Evolutionary conservation across 1,140 invertebrate species (phyloP), one percentile per base, ranked within the genome.

Genomic region (Leptopilina clavipes): DNA sequence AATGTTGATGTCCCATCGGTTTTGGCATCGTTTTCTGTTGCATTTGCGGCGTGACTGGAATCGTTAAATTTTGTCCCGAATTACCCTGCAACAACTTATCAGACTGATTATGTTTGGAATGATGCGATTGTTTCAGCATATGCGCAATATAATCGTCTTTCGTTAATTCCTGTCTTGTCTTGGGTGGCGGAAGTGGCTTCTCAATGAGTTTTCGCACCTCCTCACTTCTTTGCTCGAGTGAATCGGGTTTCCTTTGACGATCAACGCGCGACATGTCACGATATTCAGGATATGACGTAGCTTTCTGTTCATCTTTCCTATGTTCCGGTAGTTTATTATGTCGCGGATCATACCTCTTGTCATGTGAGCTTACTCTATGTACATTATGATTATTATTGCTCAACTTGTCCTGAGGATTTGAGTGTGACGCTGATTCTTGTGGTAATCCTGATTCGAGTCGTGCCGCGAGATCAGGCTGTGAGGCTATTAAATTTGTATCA

Each of bases 191-290:
- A 31, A 88, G 19, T 0, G 88, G 86, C 25, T 90, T 89, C 14
- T 89, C 89, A 1, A 90, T 89, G 0, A 89, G 52, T 44, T 90
- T 90, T 0, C 88, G 77, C 5, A 89, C 88, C 11, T 90, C 89
- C 3, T 90, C 88, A 17, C 78, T 83, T 59, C 88, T 84, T 18
- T 88, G 85, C 19, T 89, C 87, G 3, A 85, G 65, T 5, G 78
- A 79, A 19, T 89, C 88, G 5, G 81, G 76, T 45, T 88, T 88
- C 14, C 82, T 77, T 31, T 81, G 82, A 18, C 80, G 75, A 40
- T 85, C 81, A 0, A 81, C 52, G 40, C 79, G 79, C 2, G 76
- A 75, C 7, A 75, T 18, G 10, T 89, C 86, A 0, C 75, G 17
- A 37, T 89, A 87, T 65, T 87, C 87, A 0, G 81, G 79, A 22